These are phyloP conservation scores for Steinernema hermaphroditum DNA, from an alignment of 2,888 invertebrate species.

Conservation along the genomic window DNA sequence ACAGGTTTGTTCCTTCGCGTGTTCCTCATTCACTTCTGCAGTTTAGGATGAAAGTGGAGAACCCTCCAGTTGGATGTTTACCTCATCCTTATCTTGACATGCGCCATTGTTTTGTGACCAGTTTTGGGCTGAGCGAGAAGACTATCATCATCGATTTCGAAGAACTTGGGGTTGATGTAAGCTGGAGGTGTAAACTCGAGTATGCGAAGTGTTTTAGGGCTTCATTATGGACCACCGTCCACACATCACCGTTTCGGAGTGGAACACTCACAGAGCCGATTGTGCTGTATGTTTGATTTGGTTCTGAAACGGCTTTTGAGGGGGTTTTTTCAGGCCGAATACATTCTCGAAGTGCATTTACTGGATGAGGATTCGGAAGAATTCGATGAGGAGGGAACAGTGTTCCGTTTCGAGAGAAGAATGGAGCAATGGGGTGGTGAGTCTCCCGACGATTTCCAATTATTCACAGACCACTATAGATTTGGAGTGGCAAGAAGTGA, in stretches of 20 bases:
- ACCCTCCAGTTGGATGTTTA: neutral
- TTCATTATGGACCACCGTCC: neutral
- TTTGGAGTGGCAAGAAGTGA: slow-evolving; percentile 34
- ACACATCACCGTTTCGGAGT: slow-evolving; percentile 14
- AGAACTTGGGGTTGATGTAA: slow-evolving; percentile 1
- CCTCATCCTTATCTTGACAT: neutral
- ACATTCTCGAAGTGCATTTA: neutral
- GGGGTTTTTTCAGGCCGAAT: neutral
- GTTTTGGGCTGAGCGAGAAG: slow-evolving; percentile 1
- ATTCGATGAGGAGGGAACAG: neutral
- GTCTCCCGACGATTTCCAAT: neutral
- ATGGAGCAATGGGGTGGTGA: slow-evolving; percentile 34
- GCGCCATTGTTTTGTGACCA: neutral
- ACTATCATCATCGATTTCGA: slow-evolving; percentile 1
- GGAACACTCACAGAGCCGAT: neutral
- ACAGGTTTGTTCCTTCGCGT: neutral
- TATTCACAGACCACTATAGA: too few relatives aligned
- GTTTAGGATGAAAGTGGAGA: slow-evolving; percentile 22
- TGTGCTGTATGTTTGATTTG: neutral
- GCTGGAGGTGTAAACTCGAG: neutral
- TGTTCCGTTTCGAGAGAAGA: neutral
- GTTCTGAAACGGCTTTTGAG: too few relatives aligned
- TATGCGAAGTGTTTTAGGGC: neutral
- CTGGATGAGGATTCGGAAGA: slow-evolving; percentile 11
- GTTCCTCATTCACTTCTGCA: neutral